These are phyloP conservation scores for Drosophila bifasciata DNA, from an alignment of 1,140 invertebrate species.

Conservation along the genomic window DNA sequence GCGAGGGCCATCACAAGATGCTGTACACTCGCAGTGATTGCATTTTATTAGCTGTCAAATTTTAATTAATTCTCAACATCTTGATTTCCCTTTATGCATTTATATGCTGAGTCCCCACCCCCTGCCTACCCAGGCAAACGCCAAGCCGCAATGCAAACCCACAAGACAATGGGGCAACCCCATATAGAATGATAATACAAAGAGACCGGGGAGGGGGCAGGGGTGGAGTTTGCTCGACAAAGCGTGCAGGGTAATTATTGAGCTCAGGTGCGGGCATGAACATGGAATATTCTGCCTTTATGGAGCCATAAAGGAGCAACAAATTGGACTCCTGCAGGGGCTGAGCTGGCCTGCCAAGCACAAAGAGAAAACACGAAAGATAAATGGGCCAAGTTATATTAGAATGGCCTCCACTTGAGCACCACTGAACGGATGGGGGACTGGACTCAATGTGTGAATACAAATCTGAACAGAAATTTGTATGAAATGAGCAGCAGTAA, in stretches of 20 bases:
- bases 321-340: constrained; percentile 53
- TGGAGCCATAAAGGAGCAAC: constrained; percentile 56
- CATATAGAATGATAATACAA: not conserved
- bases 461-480: not conserved
- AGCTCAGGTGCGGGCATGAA: constrained; percentile 63
- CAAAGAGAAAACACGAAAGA: constrained; percentile 49
- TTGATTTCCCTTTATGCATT: constrained; percentile 38
- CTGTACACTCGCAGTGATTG: constrained; percentile 52
- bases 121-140: not conserved
- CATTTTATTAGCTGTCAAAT: constrained; percentile 76
- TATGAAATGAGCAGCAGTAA: no score
- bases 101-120: not conserved
- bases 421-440: constrained; percentile 24
- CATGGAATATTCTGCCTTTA: constrained; percentile 33
- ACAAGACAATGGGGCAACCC: constrained; percentile 28
- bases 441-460: constrained; percentile 22
- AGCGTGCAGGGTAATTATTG: constrained; percentile 48
- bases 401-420: constrained; percentile 41
- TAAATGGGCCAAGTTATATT: constrained; percentile 62
- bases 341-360: no score
- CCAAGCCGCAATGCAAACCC: constrained; percentile 41
- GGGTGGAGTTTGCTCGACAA: not conserved
- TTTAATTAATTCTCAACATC: constrained; percentile 71
- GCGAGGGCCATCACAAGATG: constrained; percentile 13
- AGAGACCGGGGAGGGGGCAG: not conserved